Evolutionary conservation across 1,140 invertebrate genomes (phyloP).

Genomic region (Chymomyza costata): DNA sequence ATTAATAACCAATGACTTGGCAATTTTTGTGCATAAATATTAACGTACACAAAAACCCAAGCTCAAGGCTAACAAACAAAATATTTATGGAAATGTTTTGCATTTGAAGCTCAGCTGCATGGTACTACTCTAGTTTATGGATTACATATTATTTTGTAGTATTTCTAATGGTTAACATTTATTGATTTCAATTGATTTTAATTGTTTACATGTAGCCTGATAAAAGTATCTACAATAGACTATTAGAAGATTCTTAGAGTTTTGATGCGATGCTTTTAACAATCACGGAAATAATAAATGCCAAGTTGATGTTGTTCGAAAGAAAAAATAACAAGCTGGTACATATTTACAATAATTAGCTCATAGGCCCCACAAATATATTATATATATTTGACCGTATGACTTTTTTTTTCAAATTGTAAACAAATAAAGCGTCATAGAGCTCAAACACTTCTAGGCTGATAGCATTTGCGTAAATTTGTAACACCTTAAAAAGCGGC

Average conservation of each 20-base stretch:
- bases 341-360: no score
- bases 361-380: no score
- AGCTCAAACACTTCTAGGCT: conserved; percentile 15
- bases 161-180: conserved; percentile 31
- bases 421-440: conserved; percentile 48
- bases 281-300: conserved; percentile 4
- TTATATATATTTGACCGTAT: conserved; percentile 24
- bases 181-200: conserved; percentile 68
- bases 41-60: conserved; percentile 5
- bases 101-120: no score
- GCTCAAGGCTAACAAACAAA: no score
- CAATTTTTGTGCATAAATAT: conserved; percentile 24
- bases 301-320: no score
- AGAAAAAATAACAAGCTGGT: no score
- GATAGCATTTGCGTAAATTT: conserved; percentile 35
- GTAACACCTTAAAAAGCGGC: conserved; percentile 50
- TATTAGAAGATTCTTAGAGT: no score
- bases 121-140: conserved; percentile 24
- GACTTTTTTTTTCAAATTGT: conserved; percentile 23
- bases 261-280: neutral
- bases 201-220: conserved; percentile 30
- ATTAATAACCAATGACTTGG: conserved; percentile 57
- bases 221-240: no score
- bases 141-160: conserved; percentile 37
- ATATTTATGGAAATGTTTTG: no score